phyloP scores from a whole-genome alignment of 2,888 invertebrate species.

The Lucinisca nassula region DNA sequence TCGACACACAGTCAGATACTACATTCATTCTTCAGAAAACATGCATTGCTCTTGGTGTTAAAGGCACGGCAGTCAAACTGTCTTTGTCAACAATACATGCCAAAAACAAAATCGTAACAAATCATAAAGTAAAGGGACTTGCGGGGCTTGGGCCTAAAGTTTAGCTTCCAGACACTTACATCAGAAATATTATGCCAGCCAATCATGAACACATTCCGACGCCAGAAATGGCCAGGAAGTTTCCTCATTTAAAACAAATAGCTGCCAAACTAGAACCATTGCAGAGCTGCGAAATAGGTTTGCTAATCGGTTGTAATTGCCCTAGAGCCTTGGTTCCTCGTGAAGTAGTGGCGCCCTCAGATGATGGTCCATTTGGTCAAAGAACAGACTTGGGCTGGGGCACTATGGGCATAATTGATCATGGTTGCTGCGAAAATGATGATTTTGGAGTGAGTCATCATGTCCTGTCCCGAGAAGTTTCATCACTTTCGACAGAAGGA shows the following conservation, averaged over 20 bases:
- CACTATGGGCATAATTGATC: conserved; percentile 12
- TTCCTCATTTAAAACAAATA: conserved; percentile 56
- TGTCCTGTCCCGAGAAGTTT: background rate
- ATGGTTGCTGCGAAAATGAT: background rate
- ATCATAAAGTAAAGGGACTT: conserved; percentile 24
- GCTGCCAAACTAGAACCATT: conserved; percentile 38
- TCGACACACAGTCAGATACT: conserved; percentile 55
- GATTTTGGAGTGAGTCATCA: background rate
- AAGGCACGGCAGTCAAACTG: conserved; percentile 15
- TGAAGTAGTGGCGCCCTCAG: conserved; percentile 14
- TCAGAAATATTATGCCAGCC: conserved; percentile 23
- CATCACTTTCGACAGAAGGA: background rate
- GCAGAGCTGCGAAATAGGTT: conserved; percentile 50
- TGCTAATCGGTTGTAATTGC: conserved; percentile 64
- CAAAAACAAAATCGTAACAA: background rate
- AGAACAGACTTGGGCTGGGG: conserved; percentile 38
- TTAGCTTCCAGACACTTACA: conserved; percentile 61
- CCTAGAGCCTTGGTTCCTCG: conserved; percentile 54
- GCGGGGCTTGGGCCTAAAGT: conserved; percentile 26
- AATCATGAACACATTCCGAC: too few species aligned
- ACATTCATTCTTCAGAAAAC: conserved; percentile 15
- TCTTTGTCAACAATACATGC: conserved; percentile 47
- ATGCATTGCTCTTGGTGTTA: conserved; percentile 16
- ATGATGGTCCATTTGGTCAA: conserved; percentile 34
- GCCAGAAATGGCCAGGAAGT: too few species aligned